Base-by-base conservation (phyloP, 2,888 invertebrate genomes). In the Meandrusa payeni region DNA sequence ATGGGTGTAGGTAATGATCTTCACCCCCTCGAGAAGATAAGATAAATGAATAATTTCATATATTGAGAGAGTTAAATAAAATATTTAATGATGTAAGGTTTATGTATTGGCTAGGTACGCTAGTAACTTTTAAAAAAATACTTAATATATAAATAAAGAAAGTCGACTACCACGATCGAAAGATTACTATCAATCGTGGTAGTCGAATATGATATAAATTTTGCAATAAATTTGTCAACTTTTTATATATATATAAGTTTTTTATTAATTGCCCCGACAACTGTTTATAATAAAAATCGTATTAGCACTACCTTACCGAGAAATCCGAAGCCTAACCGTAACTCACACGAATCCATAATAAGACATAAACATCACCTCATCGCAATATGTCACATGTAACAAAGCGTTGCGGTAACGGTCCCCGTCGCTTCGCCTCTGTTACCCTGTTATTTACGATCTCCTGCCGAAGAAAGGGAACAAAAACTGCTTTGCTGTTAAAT, bases 401-500 rank as follows among this genome's bases (percentile, higher is more conserved):
- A 83, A 83, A 80, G 71, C 72, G 62, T 64, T 80, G 81, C 69
- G 77, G 82, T 87, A 85, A 86, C 86, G 83, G 86, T 82, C 67
- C 68, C 60, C 76, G 75, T 81, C 83, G 81, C 82, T 83, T 80
- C 81, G 78, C 82, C 72, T 65, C 72, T 63, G 67, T 73, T 74
- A 72, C 77, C 67, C 72, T 72, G 78, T 83, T 79, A 87, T 87
- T 86, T 87, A 87, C 80, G 77, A 72, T 81, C 77, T 77, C 64
- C 69, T 76, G 70, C 75, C 73, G 69, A 78, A 80, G 78, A 81
- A 78, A 62, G 67, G 76, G 77, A 65, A 82, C 72, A 85, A 83
- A 85, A 85, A 82, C 76, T 64, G 72, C 69, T 74, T 68, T 81
- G 79, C 71, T 78, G 82, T 83, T 86, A 87, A 87, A 87, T 87